Conservation (phyloP, 37 sponge, comb jelly and placozoan species). For the Beroe forskalii region DNA sequence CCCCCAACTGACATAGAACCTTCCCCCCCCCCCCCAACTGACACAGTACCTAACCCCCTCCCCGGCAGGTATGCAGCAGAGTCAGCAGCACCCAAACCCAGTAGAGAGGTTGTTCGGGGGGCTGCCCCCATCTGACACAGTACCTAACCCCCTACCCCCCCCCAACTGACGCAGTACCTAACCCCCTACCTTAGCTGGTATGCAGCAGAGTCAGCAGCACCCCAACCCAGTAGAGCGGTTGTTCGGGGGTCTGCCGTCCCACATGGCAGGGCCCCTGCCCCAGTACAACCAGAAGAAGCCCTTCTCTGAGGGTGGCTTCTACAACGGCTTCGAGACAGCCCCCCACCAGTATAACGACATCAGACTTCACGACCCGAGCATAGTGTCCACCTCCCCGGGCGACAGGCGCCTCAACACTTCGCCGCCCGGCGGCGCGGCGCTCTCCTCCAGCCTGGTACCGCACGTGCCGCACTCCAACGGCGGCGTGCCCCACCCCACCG, state of each 20-base stretch:
- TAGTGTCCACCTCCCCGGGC: constrained; percentile 32
- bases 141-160: too few species aligned
- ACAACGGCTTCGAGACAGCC: constrained; percentile 9
- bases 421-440: neutral
- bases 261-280: constrained; percentile 27
- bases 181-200: too few species aligned
- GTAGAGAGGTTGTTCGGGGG: constrained; percentile 47
- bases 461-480: neutral
- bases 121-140: too few species aligned
- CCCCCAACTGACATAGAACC: too few species aligned
- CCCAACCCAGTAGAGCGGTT: constrained; percentile 34
- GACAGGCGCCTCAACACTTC: neutral
- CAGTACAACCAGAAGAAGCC: constrained; percentile 48
- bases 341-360: constrained; percentile 28
- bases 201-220: neutral
- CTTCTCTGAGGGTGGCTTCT: constrained; percentile 43
- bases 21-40: too few species aligned
- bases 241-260: constrained; percentile 20
- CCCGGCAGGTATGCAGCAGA: too few species aligned
- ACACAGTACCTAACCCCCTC: too few species aligned
- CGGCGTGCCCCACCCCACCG: neutral
- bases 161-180: too few species aligned
- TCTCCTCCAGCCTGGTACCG: neutral
- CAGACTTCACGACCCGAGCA: constrained; percentile 65
- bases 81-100: neutral